Percentiles rank a stretch among this genome's conserved stretches.
phyloP scores from a whole-genome alignment of 2,888 invertebrate species.

The Smittia sp. region DNA sequence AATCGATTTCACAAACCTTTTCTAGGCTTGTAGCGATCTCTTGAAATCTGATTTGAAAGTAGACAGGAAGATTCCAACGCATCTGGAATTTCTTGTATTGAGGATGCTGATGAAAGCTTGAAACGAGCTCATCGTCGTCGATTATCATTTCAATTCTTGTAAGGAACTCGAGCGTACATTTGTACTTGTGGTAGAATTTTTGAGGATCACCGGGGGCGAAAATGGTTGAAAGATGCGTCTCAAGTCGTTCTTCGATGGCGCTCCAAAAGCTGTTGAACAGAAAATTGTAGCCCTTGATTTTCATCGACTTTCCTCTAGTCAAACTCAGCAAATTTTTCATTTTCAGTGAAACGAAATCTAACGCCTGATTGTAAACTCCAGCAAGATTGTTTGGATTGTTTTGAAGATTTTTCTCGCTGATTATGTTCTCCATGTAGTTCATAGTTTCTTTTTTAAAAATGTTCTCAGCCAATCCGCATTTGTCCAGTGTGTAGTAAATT shows the following conservation, averaged over 20 bases:
- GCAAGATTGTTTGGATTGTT: slow-evolving; percentile 63
- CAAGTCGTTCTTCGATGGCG: slow-evolving; percentile 76
- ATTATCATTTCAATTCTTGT: slow-evolving; percentile 67
- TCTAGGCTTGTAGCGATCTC: slow-evolving; percentile 73
- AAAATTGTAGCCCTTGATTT: slow-evolving; percentile 68
- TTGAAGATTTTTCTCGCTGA: slow-evolving; percentile 65
- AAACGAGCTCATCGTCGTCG: slow-evolving; percentile 58
- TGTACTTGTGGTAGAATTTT: slow-evolving; percentile 78
- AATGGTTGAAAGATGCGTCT: slow-evolving; percentile 76
- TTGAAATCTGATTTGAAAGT: slow-evolving; percentile 93
- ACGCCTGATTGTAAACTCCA: slow-evolving; percentile 68
- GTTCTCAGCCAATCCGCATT: slow-evolving; percentile 67
- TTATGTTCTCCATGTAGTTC: slow-evolving; percentile 66
- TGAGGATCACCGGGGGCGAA: slow-evolving; percentile 92
- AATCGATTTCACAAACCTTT: slow-evolving; percentile 44
- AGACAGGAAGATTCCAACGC: slow-evolving; percentile 94
- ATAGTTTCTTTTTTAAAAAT: slow-evolving; percentile 54
- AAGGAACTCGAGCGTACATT: slow-evolving; percentile 73
- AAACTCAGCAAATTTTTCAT: slow-evolving; percentile 59
- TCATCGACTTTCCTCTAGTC: slow-evolving; percentile 55
- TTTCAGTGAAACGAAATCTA: slow-evolving; percentile 69
- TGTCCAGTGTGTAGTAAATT: slow-evolving; percentile 61
- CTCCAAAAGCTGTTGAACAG: slow-evolving; percentile 85
- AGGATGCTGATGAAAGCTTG: slow-evolving; percentile 62
- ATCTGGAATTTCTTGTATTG: slow-evolving; percentile 77